Conservation (phyloP, 92 coral and sea anemone genomes). For the Siderastrea radians region DNA sequence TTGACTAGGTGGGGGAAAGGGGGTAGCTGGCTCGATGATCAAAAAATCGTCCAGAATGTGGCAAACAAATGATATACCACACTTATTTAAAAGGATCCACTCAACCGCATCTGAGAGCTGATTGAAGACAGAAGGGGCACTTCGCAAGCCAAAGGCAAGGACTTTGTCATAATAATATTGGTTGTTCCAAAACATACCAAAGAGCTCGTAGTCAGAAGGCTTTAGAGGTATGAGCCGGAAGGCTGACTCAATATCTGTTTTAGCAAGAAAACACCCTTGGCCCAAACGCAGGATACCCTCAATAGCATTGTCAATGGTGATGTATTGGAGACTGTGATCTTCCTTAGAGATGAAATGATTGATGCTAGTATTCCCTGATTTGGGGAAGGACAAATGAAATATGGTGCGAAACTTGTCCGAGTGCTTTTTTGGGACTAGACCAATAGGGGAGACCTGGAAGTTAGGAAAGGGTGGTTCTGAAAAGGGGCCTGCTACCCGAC, state of each 20-base stretch:
- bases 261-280: conserved; percentile 57
- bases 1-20: neutral
- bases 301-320: conserved; percentile 52
- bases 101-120: conserved; percentile 51
- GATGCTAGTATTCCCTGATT: too few species aligned
- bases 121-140: conserved; percentile 57
- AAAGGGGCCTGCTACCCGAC: too few species aligned
- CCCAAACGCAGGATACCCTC: conserved; percentile 20
- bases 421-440: too few species aligned
- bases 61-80: conserved; percentile 42
- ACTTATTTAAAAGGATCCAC: conserved; percentile 44
- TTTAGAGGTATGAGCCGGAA: conserved; percentile 44
- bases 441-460: too few species aligned
- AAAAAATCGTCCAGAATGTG: conserved; percentile 63
- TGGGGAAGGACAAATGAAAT: too few species aligned
- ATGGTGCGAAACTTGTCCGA: too few species aligned
- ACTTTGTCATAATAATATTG: conserved; percentile 50
- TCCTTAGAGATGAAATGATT: too few species aligned
- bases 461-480: too few species aligned
- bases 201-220: conserved; percentile 45
- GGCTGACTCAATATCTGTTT: conserved; percentile 63
- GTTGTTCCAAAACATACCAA: conserved; percentile 53
- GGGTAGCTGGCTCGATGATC: conserved; percentile 49
- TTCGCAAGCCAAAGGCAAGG: conserved; percentile 56
- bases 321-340: too few species aligned